Evolutionary conservation across 2,113 vertebrate species (phyloP), one percentile per base, ranked within the genome.

Genomic region (Scolopax mira): DNA sequence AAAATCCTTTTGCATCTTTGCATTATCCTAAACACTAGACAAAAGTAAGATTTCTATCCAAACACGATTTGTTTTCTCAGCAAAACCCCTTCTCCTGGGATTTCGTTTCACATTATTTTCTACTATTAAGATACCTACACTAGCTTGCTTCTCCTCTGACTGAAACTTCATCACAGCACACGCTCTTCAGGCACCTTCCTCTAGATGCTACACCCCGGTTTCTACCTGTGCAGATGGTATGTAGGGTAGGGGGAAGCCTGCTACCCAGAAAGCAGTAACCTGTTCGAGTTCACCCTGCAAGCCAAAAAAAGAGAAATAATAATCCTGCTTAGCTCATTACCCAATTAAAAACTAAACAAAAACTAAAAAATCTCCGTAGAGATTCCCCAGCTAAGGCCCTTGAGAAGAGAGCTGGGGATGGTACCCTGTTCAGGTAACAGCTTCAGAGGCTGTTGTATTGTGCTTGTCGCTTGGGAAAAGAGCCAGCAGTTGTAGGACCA

Each of bases 391-490:
- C 97, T 74, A 96, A 97, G 94, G 95, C 97, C 97, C 94, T 96
- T 89, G 62, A 35, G 55, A 95, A 96, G 95, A 98, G 95, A 97
- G 97, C 97, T 96, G 86, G 92, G 92, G 94, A 94, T 79, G 97
- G 97, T 95, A 97, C 96, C 97, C 95, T 97, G 97, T 98, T 97
- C 97, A 98, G 97, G 97, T 97, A 98, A 98, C 98, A 98, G 98
- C 97, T 96, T 96, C 91, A 93, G 88, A 98, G 96, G 98, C 98
- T 98, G 97, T 94, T 95, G 91, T 96, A 97, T 98, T 98, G 98
- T 98, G 98, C 98, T 98, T 98, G 96, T 98, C 96, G 69, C 96
- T 97, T 96, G 97, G 97, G 97, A 94, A 96, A 97, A 96, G 97
- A 97, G 94, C 93, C 57, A 92, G 97, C 96, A 96, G 96, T 84